phyloP scores from a whole-genome alignment of 2,888 invertebrate genomes.

The Hirtodrosophila cameraria region DNA sequence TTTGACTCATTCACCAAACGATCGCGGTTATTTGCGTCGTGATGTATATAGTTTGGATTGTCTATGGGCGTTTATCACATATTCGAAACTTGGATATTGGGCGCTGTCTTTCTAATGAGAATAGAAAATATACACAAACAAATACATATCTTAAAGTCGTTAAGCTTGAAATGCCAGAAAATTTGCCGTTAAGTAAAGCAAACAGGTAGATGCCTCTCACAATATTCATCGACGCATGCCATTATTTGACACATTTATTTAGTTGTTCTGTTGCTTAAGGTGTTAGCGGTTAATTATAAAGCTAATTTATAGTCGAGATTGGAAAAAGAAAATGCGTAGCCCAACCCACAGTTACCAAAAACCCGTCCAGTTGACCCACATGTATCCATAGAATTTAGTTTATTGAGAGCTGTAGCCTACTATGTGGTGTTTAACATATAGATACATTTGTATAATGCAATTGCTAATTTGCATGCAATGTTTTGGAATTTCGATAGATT shows the following conservation, averaged over 20 bases:
- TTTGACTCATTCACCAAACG: slow-evolving; percentile 35
- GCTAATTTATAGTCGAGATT: slow-evolving; percentile 54
- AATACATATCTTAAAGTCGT: slow-evolving; percentile 12
- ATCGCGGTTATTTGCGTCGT: slow-evolving; percentile 44
- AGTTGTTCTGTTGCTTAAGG: slow-evolving; percentile 44
- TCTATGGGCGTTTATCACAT: slow-evolving; percentile 50
- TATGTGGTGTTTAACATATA: neutral
- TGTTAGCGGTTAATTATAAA: slow-evolving; percentile 58
- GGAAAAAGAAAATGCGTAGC: slow-evolving; percentile 46
- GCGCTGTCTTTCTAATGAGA: slow-evolving; percentile 16
- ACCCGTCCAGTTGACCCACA: slow-evolving; percentile 42
- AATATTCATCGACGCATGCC: slow-evolving; percentile 8
- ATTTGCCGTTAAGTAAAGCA: slow-evolving; percentile 33
- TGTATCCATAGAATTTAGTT: slow-evolving; percentile 23
- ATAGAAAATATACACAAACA: slow-evolving; percentile 7
- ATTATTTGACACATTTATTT: slow-evolving; percentile 50
- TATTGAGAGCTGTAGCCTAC: slow-evolving; percentile 9
- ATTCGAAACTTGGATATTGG: slow-evolving; percentile 26
- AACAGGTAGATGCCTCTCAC: slow-evolving; percentile 1
- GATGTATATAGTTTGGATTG: slow-evolving; percentile 36
- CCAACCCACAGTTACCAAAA: slow-evolving; percentile 28
- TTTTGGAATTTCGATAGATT: no score
- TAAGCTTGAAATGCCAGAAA: slow-evolving; percentile 15
- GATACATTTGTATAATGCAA: no score
- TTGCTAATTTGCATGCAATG: no score